Evolutionary conservation across 1,140 invertebrate genomes (phyloP).

Genomic region (Lordiphosa mommai): DNA sequence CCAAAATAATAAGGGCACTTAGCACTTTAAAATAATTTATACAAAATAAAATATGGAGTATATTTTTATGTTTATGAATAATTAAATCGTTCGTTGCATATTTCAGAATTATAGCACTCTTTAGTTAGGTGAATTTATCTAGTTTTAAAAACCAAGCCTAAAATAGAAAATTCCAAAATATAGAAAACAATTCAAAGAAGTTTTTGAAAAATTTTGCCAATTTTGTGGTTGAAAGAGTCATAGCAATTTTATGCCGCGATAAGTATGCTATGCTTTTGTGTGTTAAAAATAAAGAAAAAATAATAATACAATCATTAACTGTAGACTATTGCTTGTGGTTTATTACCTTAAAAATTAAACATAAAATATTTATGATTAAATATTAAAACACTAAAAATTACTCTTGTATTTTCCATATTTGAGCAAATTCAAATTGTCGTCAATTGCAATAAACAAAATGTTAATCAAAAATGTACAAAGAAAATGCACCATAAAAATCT

Average conservation of each 20-base stretch:
- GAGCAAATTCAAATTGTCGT: conserved; percentile 20
- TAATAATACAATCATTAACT: conserved; percentile 41
- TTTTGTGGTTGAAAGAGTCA: conserved; percentile 9
- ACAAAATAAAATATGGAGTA: conserved; percentile 30
- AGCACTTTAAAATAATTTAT: conserved; percentile 38
- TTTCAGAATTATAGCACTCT: conserved; percentile 39
- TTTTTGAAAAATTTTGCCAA: conserved; percentile 10
- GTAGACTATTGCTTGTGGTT: conserved; percentile 32
- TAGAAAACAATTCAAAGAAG: conserved; percentile 5
- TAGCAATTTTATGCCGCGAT: conserved; percentile 47
- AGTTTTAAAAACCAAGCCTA: conserved; percentile 65
- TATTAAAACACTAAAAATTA: conserved; percentile 31
- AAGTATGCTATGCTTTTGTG: conserved; percentile 41
- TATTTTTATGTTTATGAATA: conserved; percentile 14
- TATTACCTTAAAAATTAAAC: conserved; percentile 36
- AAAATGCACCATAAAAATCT: conserved; percentile 5
- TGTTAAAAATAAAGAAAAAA: conserved; percentile 12
- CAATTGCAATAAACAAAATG: conserved; percentile 35
- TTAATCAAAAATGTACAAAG: conserved; percentile 5
- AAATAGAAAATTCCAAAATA: conserved; percentile 63
- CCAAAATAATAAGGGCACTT: conserved; percentile 25
- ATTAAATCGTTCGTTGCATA: conserved; percentile 44
- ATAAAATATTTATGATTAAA: conserved; percentile 39
- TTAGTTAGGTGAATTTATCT: conserved; percentile 50
- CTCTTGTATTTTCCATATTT: conserved; percentile 13